Base-by-base conservation (phyloP, 2,113 vertebrate genomes). In the Gymnocephalus cernua region DNA sequence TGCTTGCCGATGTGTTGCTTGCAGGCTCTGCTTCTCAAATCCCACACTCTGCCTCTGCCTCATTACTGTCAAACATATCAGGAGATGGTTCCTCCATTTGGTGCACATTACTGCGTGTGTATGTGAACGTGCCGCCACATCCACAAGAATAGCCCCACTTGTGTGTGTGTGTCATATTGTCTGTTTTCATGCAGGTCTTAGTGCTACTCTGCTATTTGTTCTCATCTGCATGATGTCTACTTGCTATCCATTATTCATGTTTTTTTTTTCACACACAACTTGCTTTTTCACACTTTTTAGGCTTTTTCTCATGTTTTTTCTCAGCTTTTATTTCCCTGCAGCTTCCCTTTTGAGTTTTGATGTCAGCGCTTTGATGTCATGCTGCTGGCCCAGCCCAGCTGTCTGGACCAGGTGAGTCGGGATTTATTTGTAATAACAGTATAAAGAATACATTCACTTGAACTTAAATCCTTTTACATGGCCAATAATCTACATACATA, bases 241-340 rank as follows among this genome's bases (percentile, higher is more conserved):
- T 71, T 45, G 32, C 35, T 62, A 86, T 94, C 80, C 84, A 93
- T 93, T 91, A 94, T 94, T 93, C 86, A 92, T 92, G 83, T 66
- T 66, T 76, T 76, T 61, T 86, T 76, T 61, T 86, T 58, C 71
- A 74, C 76, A 77, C 84, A 89, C 76, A 78, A 70, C 75, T 83
- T 74, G 50, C 78, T 61, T 82, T 86, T 86, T 82, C 54, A 83
- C 29, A 15, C 82, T 91, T 80, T 38, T 86, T 53, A 84, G 71
- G 82, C 57, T 83, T 88, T 80, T 86, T 72, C 71, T 88, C 65
- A 65, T 83, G 74, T 80, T 32, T 32, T 32, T 32, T 32, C 6
- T 88, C 77, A 85, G 29, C 82, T 87, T 77, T 88, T 85, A 69
- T 80, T 83, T 63, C 53, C 84, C 76, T 38, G 19, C 23, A 86